Evolutionary conservation across 2,797 vertebrate genomes (phyloP).

Genomic region (Eulemur albifrons): DNA sequence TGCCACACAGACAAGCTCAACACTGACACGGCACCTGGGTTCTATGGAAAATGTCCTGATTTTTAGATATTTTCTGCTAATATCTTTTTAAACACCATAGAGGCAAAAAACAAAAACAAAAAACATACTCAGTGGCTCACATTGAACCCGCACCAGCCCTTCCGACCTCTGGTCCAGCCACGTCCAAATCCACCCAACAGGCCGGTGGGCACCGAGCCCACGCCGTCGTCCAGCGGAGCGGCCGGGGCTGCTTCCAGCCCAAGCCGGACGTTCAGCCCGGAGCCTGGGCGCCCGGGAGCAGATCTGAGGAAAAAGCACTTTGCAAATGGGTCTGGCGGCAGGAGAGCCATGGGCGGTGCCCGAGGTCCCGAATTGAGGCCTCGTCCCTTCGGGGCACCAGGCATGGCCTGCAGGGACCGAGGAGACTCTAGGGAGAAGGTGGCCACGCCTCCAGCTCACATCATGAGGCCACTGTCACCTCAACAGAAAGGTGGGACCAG

Average conservation of each 20-base stretch:
- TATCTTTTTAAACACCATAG: not conserved
- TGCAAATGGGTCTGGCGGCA: too few relatives aligned
- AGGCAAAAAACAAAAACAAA: not conserved
- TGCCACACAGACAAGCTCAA: not conserved
- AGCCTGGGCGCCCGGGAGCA: not conserved
- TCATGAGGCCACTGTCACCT: not conserved
- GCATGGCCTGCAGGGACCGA: accelerated
- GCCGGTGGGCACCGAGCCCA: not conserved
- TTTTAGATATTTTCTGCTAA: not conserved
- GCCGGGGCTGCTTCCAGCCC: not conserved
- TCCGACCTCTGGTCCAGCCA: not conserved
- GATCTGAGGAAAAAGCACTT: too few relatives aligned
- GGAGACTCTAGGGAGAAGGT: too few relatives aligned
- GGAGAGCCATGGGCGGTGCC: not conserved
- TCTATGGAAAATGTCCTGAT: not conserved
- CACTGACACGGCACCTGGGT: not conserved
- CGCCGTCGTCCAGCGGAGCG: accelerated
- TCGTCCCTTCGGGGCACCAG: not conserved
- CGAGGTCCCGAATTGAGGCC: accelerated
- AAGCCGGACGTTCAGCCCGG: accelerated
- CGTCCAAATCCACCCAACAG: not conserved
- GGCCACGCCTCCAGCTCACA: accelerated
- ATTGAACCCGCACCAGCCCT: too few relatives aligned
- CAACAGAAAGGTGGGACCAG: accelerated
- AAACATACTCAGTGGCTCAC: not conserved